phyloP scores from a whole-genome alignment of 1,140 invertebrate species.

The Antheraea pernyi region DNA sequence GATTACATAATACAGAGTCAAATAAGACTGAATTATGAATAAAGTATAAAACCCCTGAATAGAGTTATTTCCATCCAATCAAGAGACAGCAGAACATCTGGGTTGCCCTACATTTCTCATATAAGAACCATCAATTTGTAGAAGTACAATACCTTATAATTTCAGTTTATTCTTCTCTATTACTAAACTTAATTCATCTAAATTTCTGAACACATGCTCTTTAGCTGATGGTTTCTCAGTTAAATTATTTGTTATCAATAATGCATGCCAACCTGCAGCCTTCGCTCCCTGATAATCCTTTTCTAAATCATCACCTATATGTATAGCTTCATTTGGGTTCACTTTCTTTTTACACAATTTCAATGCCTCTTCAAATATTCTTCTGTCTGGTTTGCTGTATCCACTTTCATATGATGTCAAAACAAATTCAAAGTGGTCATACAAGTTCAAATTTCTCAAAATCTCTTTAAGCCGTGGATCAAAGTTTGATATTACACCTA shows the following conservation, averaged over 20 bases:
- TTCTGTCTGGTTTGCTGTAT: slow-evolving; percentile 86
- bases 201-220: slow-evolving; percentile 40
- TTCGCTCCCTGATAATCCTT: slow-evolving; percentile 90
- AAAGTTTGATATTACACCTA: slow-evolving; percentile 94
- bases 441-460: slow-evolving; percentile 82
- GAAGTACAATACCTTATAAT: slow-evolving; percentile 9
- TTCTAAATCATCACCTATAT: slow-evolving; percentile 88
- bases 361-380: slow-evolving; percentile 88
- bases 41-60: too few species aligned
- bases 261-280: slow-evolving; percentile 87
- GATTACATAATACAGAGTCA: too few species aligned
- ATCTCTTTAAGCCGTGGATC: slow-evolving; percentile 88
- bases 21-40: too few species aligned
- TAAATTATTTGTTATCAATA: slow-evolving; percentile 50
- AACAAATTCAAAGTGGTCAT: slow-evolving; percentile 89
- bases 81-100: too few species aligned
- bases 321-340: slow-evolving; percentile 84
- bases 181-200: slow-evolving; percentile 36
- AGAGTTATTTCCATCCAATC: too few species aligned
- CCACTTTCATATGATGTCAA: slow-evolving; percentile 87
- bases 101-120: not conserved
- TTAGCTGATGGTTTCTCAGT: slow-evolving; percentile 32
- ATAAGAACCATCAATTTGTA: not conserved
- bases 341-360: slow-evolving; percentile 51
- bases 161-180: slow-evolving; percentile 33